A percentile compares a stretch with the other conserved stretches of the same genome.
These are phyloP conservation scores for Mycetomoellerius zeteki DNA, from an alignment of 1,140 invertebrate genomes.

Conservation along the genomic window DNA sequence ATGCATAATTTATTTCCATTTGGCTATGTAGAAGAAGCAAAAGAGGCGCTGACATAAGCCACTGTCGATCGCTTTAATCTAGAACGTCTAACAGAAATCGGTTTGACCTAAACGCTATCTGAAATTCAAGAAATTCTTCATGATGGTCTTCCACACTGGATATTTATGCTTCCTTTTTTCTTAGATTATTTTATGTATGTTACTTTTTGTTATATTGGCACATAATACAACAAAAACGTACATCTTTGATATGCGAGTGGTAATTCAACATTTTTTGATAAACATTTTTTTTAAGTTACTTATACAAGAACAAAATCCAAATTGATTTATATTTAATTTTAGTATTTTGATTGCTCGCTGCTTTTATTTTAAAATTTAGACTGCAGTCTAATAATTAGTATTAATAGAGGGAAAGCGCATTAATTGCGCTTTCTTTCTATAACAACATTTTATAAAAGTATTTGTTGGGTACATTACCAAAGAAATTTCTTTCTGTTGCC, in stretches of 20 bases:
- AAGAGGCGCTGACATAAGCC: neutral
- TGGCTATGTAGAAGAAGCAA: neutral
- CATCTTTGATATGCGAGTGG: neutral
- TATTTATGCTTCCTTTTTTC: neutral
- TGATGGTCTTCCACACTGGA: neutral
- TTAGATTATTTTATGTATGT: neutral
- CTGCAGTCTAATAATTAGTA: neutral
- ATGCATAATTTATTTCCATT: neutral
- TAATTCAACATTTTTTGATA: neutral
- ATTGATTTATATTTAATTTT: neutral
- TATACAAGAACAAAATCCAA: neutral
- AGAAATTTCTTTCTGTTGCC: neutral
- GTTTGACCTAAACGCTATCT: neutral
- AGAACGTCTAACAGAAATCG: conserved; percentile 1
- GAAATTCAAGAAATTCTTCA: neutral
- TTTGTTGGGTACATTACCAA: neutral
- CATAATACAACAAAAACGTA: neutral
- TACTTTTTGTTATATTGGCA: no score
- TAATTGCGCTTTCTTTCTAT: no score
- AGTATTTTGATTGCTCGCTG: neutral
- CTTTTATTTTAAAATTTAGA: neutral
- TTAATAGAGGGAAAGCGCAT: neutral
- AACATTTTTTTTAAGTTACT: neutral
- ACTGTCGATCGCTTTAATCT: neutral
- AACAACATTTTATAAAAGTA: neutral